These are phyloP conservation scores for Alectoris magna DNA, from an alignment of 2,797 vertebrate genomes.

Conservation along the genomic window DNA sequence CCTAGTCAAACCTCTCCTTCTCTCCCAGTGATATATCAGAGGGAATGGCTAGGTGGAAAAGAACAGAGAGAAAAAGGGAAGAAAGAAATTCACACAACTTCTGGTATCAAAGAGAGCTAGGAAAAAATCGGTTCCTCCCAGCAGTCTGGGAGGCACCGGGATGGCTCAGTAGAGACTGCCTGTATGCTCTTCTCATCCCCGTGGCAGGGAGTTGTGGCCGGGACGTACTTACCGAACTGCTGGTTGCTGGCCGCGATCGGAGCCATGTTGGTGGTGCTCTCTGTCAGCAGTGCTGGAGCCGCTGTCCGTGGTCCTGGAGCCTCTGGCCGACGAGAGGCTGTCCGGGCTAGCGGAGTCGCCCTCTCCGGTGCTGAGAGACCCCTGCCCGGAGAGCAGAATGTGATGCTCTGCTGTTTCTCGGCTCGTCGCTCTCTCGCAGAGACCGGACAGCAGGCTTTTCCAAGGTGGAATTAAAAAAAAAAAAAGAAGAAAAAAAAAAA, in stretches of 20 bases:
- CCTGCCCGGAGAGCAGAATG: not conserved
- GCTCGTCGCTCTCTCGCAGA: not conserved
- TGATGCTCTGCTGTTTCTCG: not conserved
- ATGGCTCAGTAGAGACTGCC: not conserved
- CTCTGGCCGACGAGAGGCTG: not conserved
- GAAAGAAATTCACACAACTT: slow-evolving; percentile 41
- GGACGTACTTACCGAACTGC: slow-evolving; percentile 88
- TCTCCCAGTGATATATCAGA: fast-evolving
- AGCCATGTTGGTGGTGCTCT: slow-evolving; percentile 86
- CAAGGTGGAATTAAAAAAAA: not conserved
- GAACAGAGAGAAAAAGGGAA: not conserved
- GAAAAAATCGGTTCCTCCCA: not conserved
- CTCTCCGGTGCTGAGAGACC: fast-evolving
- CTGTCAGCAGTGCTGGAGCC: slow-evolving; percentile 82
- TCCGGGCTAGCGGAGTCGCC: not conserved
- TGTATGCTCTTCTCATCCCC: not conserved
- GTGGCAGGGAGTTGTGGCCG: not conserved
- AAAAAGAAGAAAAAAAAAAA: too few species aligned
- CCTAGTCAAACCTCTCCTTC: not conserved
- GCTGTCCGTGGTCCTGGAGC: slow-evolving; percentile 86
- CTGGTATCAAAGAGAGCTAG: not conserved
- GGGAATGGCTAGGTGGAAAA: fast-evolving
- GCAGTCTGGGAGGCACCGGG: not conserved
- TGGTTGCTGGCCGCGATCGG: slow-evolving; percentile 84
- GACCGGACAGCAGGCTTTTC: not conserved